Percentiles rank a stretch among this genome's conserved stretches.
These are phyloP conservation scores for Aricia artaxerxes DNA, from an alignment of 2,888 invertebrate species.

Conservation along the genomic window DNA sequence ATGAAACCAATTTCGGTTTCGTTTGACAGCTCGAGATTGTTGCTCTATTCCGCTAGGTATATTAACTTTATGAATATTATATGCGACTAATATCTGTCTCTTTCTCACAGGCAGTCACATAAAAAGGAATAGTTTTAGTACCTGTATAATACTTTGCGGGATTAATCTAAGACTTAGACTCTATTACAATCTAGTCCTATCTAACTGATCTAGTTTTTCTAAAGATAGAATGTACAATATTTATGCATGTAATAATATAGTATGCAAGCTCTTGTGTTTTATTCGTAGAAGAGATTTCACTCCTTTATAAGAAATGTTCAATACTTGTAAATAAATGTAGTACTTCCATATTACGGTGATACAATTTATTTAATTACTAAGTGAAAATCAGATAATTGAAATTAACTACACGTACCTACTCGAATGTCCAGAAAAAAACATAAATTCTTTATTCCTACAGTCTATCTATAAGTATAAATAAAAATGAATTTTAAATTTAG, in stretches of 20 bases:
- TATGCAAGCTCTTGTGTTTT: neutral
- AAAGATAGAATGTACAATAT: neutral
- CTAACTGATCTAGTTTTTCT: neutral
- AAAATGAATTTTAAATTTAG: too few species aligned
- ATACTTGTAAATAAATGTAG: constrained; percentile 6
- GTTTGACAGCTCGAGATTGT: too few species aligned
- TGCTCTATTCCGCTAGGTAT: too few species aligned
- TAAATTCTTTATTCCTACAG: too few species aligned
- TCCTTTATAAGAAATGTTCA: constrained; percentile 1
- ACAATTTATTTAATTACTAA: constrained; percentile 13
- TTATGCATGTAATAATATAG: constrained; percentile 9
- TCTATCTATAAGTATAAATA: too few species aligned
- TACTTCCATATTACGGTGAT: neutral
- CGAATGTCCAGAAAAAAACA: too few species aligned
- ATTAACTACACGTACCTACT: neutral
- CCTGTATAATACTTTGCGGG: too few species aligned
- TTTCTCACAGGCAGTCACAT: neutral
- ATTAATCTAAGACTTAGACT: neutral
- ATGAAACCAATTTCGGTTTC: too few species aligned
- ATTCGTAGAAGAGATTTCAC: neutral
- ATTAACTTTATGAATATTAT: too few species aligned
- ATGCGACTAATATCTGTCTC: neutral
- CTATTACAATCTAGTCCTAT: neutral
- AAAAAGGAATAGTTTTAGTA: neutral
- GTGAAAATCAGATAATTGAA: neutral